Base-by-base conservation (phyloP, 2,888 invertebrate genomes). In the Drosophila cracens region DNA sequence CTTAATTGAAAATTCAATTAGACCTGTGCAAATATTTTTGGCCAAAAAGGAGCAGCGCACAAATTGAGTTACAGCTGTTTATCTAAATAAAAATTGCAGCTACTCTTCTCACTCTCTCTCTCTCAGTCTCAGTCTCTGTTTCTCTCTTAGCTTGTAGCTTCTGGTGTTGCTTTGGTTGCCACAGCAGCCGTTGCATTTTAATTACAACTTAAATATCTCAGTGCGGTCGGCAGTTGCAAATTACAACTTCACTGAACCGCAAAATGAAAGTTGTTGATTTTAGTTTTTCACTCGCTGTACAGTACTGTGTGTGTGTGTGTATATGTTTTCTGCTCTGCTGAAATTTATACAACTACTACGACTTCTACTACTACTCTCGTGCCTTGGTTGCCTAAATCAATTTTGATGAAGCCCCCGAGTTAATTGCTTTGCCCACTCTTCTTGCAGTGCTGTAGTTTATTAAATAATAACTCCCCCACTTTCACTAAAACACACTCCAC, bases 1-100 rank as follows among this genome's bases (percentile, higher is more conserved):
- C 87, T 83, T 88, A 88, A 87, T 87, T 88, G 87, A 88, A 87
- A 87, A 88, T 87, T 87, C 87, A 87, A 87, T 87, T 87, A 87
- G 88, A 87, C 82, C 89, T 88, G 89, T 79, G 84, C 87, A 87
- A 87, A 87, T 87, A 87, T 88, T 88, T 86, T 86, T 67, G 75
- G 58, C 76, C 56, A 38, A 65, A 46, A 73, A 69, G 62, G 67
- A 67, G 66, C 58, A 49, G 65, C 65, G 62, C 65, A 60, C 69
- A 87, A 85, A 85, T 85, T 85, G 81, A 85, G 83, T 85, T 86
- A 83, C 84, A 76, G 78, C 82, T 87, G 82, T 87, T 87, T 88
- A 81, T 88, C 86, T 87, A 86, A 86, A 87, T 87, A 87, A 74
- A 76, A 81, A 85, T 54, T 82, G 83, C 75, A 79, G 72, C 36